Base-by-base conservation (phyloP, 92 coral and sea anemone species). In the Desmophyllum pertusum region DNA sequence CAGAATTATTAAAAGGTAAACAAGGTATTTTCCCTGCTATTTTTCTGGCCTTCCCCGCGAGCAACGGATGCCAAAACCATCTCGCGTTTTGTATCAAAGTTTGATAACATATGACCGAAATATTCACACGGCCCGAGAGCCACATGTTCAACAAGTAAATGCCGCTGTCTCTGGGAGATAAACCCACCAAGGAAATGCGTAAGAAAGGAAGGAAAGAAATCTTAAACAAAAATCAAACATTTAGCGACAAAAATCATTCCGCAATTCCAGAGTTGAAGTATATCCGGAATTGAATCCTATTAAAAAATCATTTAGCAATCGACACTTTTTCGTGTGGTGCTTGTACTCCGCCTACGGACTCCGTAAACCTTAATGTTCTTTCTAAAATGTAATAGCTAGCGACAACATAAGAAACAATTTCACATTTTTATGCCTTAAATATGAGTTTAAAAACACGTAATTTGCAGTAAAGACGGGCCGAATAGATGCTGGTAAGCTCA, bases 61-160 rank as follows among this genome's bases (percentile, higher is more conserved):
- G 33, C 23, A 13, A 35, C 1, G 7, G 18, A 14, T 6, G 23
- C 25, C 41, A 35, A 40, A 35, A n/a, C 31, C 40, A 4, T 57
- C 9, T 10, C 19, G 15, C 19, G 51, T 76, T 77, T 61, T 59
- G 66, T 31, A 50, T 51, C 61, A 74, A 65, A 37, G 48, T 46
- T 46, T 46, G 59, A 76, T 40, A 25, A 76, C 68, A 55, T 59
- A 5, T 55, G 81, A 23, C 13, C 23, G n/a, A 59, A 55, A 38
- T 18, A 25, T 37, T 27, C 37, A 29, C 19, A 39, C 18, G 43
- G 40, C 33, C 7, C 3, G 13, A 25, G 27, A n/a, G 70, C 81
- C 81, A 77, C 70, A 77, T 77, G 81, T 40, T 59, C 27, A 14
- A 40, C 63, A 37, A 57, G 63, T 14, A 55, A 55, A 55, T 25